Base-by-base conservation (phyloP, 2,797 vertebrate genomes). In the Urosaurus nigricauda region DNA sequence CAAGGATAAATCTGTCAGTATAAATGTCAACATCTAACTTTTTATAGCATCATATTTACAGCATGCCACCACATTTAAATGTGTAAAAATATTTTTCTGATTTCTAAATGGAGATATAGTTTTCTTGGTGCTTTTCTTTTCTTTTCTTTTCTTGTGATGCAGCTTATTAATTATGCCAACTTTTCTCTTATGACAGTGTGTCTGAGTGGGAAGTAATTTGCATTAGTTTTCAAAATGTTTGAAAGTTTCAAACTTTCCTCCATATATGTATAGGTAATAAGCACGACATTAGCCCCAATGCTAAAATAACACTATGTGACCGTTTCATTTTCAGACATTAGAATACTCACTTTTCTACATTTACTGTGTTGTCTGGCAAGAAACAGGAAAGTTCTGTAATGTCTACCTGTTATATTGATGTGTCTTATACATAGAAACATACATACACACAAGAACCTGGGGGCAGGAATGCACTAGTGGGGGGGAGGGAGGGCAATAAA, bases 211-310 rank as follows among this genome's bases (percentile, higher is more conserved):
- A 75, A 89, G 58, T 24, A 92, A 74, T 90, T 91, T 91, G 4
- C 87, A 91, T 79, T 75, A 3, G 51, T 89, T 93, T 92, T 2
- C 3, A 89, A 85, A 91, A 21, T 78, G 79, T 40, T 87, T 58
- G 75, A 19, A 73, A 26, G 73, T 35, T 17, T 92, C 79, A 87
- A 26, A 6, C 32, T 81, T 3, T 37, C 47, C n/a, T 51, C 0
- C 2, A 19, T 68, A 88, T 0, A 79, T 6, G 79, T 8, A 85
- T 12, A 32, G 73, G 43, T 2, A 85, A 75, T 53, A 83, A 63
- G 2, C 89, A 74, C 58, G 21, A 88, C 75, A 6, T 16, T 87
- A 19, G 53, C 4, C 65, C 86, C 32, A 68, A 4, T 0, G 65
- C 65, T 77, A 12, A 2, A 85, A 29, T 68, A 63, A 40, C 60